Conservation (phyloP, 1,140 invertebrate genomes). For the Eubasilissa regina region DNA sequence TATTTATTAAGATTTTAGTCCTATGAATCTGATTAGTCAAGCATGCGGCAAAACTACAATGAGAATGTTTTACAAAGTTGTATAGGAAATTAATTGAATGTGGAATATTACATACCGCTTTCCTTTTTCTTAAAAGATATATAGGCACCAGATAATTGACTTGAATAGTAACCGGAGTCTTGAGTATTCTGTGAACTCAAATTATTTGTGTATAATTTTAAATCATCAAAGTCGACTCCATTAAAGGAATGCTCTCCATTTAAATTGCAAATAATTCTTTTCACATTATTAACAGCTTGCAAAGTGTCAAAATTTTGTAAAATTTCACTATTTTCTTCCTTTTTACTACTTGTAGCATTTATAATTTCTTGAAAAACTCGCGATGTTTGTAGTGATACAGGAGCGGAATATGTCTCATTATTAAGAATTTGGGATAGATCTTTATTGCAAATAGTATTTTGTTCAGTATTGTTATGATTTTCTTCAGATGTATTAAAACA, state of each 20-base stretch:
- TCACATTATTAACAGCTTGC: constrained; percentile 43
- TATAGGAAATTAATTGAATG: too few relatives aligned
- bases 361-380: constrained; percentile 40
- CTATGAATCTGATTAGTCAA: too few relatives aligned
- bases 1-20: too few relatives aligned
- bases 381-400: constrained; percentile 17
- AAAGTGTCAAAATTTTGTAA: constrained; percentile 37
- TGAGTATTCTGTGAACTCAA: constrained; percentile 30
- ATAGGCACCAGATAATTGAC: constrained; percentile 15
- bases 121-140: constrained; percentile 6
- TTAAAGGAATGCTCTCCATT: constrained; percentile 41
- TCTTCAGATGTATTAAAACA: constrained; percentile 8
- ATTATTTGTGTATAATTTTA: not conserved
- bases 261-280: constrained; percentile 32
- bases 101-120: not conserved
- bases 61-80: too few relatives aligned
- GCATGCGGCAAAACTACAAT: too few relatives aligned
- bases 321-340: not conserved
- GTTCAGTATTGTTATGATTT: constrained; percentile 14
- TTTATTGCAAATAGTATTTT: constrained; percentile 1
- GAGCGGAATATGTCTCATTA: not conserved
- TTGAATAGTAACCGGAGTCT: constrained; percentile 52
- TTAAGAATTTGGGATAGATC: constrained; percentile 30
- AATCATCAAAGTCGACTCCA: constrained; percentile 25
- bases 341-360: not conserved